A percentile compares a stretch with the other conserved stretches of the same genome.
These are phyloP conservation scores for Chelmon rostratus DNA, from an alignment of 2,797 vertebrate genomes.

Conservation along the genomic window DNA sequence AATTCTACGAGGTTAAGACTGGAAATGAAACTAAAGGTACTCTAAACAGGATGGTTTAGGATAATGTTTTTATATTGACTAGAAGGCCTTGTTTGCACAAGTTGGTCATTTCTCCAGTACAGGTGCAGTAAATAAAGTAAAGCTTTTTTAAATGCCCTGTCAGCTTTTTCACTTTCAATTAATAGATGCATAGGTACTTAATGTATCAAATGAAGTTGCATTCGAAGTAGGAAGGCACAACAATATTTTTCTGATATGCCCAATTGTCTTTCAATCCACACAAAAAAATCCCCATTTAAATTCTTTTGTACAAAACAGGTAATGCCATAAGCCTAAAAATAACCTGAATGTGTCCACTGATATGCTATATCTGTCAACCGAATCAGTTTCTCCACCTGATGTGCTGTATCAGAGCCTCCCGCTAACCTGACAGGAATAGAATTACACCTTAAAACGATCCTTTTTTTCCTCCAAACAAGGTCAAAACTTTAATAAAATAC, in stretches of 20 bases:
- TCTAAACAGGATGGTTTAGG: no score
- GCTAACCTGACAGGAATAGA: neutral
- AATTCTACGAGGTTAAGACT: neutral
- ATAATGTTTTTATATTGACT: neutral
- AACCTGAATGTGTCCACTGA: neutral
- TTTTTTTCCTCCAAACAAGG: no score
- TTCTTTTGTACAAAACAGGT: constrained; percentile 7
- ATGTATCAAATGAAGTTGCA: neutral
- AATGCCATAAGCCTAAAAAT: neutral
- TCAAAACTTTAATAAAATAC: neutral
- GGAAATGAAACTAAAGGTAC: neutral
- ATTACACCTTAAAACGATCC: neutral
- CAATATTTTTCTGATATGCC: no score
- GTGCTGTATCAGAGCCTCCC: neutral
- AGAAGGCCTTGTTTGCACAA: neutral
- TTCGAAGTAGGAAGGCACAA: neutral
- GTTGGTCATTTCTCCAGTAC: neutral
- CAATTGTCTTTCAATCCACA: neutral
- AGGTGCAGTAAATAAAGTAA: neutral
- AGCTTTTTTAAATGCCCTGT: constrained; percentile 8
- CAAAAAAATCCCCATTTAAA: neutral
- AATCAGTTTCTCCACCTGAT: neutral
- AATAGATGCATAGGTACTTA: neutral
- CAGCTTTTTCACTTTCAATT: constrained; percentile 9
- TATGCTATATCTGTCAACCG: neutral